A percentile compares a stretch with the other conserved stretches of the same genome.
phyloP scores from a whole-genome alignment of 2,113 vertebrate species.

The Nerophis lumbriciformis region DNA sequence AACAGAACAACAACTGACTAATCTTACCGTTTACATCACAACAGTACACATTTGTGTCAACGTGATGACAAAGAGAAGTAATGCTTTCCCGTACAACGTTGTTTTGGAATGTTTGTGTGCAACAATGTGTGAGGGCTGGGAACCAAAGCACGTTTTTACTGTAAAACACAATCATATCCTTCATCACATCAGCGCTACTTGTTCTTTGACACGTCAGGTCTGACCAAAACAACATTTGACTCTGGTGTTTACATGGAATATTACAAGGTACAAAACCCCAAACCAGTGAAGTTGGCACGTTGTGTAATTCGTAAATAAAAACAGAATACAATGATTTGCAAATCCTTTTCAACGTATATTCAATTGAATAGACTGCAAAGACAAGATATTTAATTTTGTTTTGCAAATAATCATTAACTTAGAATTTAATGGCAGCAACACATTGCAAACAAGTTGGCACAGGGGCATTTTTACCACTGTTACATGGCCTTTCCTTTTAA shows the following conservation, averaged over 20 bases:
- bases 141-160: neutral
- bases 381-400: too few species aligned
- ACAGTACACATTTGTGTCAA: slow-evolving; percentile 20
- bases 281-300: too few species aligned
- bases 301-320: too few species aligned
- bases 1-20: slow-evolving; percentile 34
- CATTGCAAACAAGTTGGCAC: too few species aligned
- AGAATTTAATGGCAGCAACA: too few species aligned
- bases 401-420: too few species aligned
- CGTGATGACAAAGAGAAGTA: slow-evolving; percentile 9
- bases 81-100: slow-evolving; percentile 16
- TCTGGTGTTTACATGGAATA: neutral
- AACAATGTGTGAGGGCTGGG: slow-evolving; percentile 3
- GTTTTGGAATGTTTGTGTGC: slow-evolving; percentile 7
- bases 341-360: too few species aligned
- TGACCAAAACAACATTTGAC: neutral
- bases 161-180: slow-evolving; percentile 22
- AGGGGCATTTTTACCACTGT: too few species aligned
- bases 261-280: too few species aligned
- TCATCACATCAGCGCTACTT: neutral
- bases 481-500: too few species aligned
- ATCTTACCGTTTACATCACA: slow-evolving; percentile 18
- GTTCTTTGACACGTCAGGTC: neutral
- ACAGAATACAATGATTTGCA: too few species aligned
- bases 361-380: too few species aligned